Base-by-base conservation (phyloP, 2,888 invertebrate species). In the Melipona beecheii region DNA sequence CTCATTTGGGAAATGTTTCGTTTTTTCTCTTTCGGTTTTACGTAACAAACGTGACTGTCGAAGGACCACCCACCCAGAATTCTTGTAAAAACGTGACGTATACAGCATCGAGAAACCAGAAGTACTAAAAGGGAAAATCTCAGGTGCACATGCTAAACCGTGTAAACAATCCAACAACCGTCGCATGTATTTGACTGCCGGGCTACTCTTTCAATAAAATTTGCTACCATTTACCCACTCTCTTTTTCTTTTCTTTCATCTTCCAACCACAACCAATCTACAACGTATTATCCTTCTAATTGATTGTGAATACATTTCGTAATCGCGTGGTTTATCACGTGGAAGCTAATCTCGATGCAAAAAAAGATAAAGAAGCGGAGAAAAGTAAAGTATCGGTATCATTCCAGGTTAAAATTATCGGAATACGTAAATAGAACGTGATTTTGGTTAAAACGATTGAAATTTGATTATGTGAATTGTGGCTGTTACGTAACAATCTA, bases 91-190 rank as follows among this genome's bases (percentile, higher is more conserved):
- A 81, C 64, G 24, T 60, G 52, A 72, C 78, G 50, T 50, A 65
- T 65, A 60, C 52, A 49, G 52, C 43, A 50, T 11, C 43, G 52
- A 9, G 68, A 78, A 78, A 78, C 60, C 31, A 68, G 78, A 73
- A 81, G 73, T 54, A 72, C 71, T 71, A 72, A 82, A 81, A 81
- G 64, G 65, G 70, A 70, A 80, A 75, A 11, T 58, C 58, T 58
- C 58, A 82, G 71, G 43, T 31, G 31, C 43, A 72, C 19, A 21
- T 27, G 6, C 21, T 24, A 17, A 43, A 43, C n/a, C 36, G 27
- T 43, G 31, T 52, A 56, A 81, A 73, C 73, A 69, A 21, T 5
- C 43, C 54, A 36, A 31, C 52, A 9, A 17, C 19, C 19, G 43
- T 9, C 70, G 64, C 49, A 27, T 69, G 50, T 71, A 70, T 70